Evolutionary conservation across 1,140 invertebrate genomes (phyloP), one percentile per base, ranked within the genome.

Genomic region (Drosophila lacteicornis): DNA sequence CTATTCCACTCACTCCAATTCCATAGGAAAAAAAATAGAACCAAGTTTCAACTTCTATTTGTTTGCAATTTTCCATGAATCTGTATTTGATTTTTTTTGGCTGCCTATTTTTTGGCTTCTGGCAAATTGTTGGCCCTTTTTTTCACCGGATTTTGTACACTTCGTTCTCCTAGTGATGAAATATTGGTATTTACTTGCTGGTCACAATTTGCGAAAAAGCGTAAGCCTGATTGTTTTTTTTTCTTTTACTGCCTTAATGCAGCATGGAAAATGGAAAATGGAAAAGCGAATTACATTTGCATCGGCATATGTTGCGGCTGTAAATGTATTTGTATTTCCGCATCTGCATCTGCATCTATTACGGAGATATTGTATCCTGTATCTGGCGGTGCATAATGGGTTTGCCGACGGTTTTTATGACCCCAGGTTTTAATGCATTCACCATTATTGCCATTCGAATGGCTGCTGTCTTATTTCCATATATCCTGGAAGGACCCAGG

Each of bases 201-300:
- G n/a, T 71, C 45, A 38, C 45, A 69, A 69, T 57, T 69, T 71
- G 43, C 56, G 25, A 33, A 47, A 47, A 55, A 30, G n/a, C 25
- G 38, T 36, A 12, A 22, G 43, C 5, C 19, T 25, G 19, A 17
- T 40, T 27, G 22, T 33, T 33, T 17, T 40, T 19, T 40, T 30
- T 30, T 46, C 19, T 4, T 30, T 30, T 6, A 15, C 9, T 50
- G 13, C 27, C 27, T 30, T 6, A 17, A 7, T 33, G 19, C 33
- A 2, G 15, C 46, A 47, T 51, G 25, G 9, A 42, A 25, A 66
- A 50, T 42, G 36, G 22, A 17, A 45, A 30, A 5, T n/a, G 66
- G 17, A 68, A 51, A 66, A 6, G 30, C 15, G 60, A 55, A 70
- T 38, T 70, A 33, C 67, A 70, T 59, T 49, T 71, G 51, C 45